phyloP scores from a whole-genome alignment of 1,140 invertebrate genomes.

The Achatina immaculata region DNA sequence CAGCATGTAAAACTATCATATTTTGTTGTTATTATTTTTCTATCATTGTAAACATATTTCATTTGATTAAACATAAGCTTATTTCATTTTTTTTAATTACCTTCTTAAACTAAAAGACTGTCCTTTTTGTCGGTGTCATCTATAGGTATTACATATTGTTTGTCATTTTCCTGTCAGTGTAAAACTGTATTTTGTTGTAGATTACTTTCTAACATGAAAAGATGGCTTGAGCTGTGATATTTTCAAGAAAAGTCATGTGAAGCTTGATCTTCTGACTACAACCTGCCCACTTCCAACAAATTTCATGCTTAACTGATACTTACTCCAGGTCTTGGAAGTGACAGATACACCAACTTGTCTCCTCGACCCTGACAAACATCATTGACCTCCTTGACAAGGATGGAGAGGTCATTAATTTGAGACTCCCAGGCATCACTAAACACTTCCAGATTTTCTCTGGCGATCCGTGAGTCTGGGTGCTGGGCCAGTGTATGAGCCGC shows the following conservation, averaged over 20 bases:
- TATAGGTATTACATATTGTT: no score
- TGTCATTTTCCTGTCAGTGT: no score
- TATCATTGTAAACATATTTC: no score
- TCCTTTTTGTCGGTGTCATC: no score
- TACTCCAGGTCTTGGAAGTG: constrained; percentile 92
- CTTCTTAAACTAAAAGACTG: no score
- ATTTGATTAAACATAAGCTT: no score
- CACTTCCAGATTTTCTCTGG: constrained; percentile 96
- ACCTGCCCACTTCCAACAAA: neutral
- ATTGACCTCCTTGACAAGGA: constrained; percentile 82
- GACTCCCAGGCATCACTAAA: constrained; percentile 98
- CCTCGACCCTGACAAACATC: constrained; percentile 82
- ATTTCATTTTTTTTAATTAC: no score
- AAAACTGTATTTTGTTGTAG: no score
- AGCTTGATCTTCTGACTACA: no score
- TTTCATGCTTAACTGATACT: constrained; percentile 68
- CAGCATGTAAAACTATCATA: no score
- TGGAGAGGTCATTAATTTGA: constrained; percentile 89
- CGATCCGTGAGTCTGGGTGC: constrained; percentile 94
- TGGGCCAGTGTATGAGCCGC: constrained; percentile 91
- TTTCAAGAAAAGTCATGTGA: neutral
- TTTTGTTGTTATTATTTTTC: no score
- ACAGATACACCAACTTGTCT: constrained; percentile 94
- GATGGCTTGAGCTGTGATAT: neutral
- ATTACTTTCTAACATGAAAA: neutral